These are phyloP conservation scores for Eolophus roseicapilla DNA, from an alignment of 2,113 vertebrate species.

Conservation along the genomic window DNA sequence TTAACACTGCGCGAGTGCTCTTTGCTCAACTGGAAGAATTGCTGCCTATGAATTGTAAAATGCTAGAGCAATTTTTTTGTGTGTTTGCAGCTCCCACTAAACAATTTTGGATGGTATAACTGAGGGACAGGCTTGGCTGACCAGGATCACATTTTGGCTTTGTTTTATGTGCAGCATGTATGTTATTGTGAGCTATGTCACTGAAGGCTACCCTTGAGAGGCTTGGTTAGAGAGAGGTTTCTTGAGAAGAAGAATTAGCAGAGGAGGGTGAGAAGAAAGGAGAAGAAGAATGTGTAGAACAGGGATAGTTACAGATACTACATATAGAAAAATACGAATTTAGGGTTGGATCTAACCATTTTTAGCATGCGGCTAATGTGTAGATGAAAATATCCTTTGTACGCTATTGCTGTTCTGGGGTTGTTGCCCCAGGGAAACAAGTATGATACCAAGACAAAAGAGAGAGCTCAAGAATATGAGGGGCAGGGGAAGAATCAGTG, in stretches of 20 bases:
- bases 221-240: not conserved
- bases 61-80: not conserved
- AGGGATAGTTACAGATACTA: not conserved
- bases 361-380: not conserved
- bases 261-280: conserved; percentile 1
- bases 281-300: not conserved
- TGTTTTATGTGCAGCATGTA: not conserved
- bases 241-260: not conserved
- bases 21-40: not conserved
- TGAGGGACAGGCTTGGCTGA: conserved; percentile 18
- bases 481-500: not conserved
- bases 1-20: not conserved
- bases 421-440: not conserved
- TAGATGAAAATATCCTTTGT: not conserved
- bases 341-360: not conserved
- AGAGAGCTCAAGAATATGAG: not conserved
- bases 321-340: not conserved
- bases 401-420: not conserved
- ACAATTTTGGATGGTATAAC: not conserved
- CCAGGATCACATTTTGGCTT: not conserved
- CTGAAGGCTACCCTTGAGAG: not conserved
- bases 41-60: not conserved
- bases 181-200: not conserved
- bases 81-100: not conserved
- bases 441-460: not conserved